Evolutionary conservation across 2,888 invertebrate genomes (phyloP).

Genomic region (Meandrusa payeni): DNA sequence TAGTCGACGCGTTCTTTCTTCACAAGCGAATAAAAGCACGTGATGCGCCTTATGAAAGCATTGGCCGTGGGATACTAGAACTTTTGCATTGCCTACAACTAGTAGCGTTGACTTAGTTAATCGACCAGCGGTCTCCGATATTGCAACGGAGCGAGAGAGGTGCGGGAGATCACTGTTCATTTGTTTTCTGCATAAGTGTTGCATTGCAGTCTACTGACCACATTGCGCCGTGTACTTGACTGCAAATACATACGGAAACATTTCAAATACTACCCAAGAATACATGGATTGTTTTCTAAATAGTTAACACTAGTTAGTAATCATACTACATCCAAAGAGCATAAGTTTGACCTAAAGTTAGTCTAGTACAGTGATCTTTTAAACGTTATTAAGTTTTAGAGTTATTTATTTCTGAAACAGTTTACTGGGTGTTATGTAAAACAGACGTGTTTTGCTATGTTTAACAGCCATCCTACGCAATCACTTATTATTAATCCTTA

Average conservation of each 20-base stretch:
- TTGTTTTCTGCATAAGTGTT: conserved; percentile 12
- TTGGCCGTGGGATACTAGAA: conserved; percentile 50
- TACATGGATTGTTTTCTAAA: conserved; percentile 14
- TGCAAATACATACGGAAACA: conserved; percentile 15
- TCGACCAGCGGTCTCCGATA: conserved; percentile 8
- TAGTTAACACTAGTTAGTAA: not conserved
- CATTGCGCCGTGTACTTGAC: conserved; percentile 5
- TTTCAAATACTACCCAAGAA: conserved; percentile 1
- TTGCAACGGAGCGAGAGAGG: not conserved
- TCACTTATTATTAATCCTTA: not conserved
- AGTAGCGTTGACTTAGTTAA: conserved; percentile 9
- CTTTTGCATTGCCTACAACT: conserved; percentile 32
- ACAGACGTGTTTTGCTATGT: not conserved
- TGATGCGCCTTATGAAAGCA: conserved; percentile 61
- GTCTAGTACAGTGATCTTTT: not conserved
- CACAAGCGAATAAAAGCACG: conserved; percentile 53
- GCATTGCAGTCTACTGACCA: conserved; percentile 11
- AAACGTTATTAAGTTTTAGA: conserved; percentile 7
- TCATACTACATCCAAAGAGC: not conserved
- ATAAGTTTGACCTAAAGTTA: not conserved
- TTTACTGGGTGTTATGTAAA: conserved; percentile 14
- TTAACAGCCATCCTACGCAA: not conserved
- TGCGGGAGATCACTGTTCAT: conserved; percentile 2
- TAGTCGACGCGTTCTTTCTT: conserved; percentile 47
- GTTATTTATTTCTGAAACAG: not conserved